phyloP scores from a whole-genome alignment of 1,140 invertebrate species.

The Plodia interpunctella region DNA sequence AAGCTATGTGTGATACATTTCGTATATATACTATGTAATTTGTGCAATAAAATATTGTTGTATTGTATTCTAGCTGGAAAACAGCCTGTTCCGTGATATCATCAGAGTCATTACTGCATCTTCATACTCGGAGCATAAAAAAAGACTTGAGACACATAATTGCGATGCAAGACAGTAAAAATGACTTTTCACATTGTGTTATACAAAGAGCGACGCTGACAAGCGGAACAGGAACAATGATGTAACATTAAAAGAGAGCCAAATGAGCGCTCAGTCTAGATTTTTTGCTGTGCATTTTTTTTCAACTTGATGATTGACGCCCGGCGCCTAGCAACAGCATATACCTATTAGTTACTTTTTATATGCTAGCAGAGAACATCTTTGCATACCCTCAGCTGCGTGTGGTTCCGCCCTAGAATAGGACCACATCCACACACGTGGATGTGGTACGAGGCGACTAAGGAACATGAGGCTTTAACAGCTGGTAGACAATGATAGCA shows the following conservation, averaged over 20 bases:
- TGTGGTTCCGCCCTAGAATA: no score
- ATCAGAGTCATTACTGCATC: not conserved
- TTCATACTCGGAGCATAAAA: not conserved
- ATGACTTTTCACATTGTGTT: slow-evolving; percentile 2
- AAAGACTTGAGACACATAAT: not conserved
- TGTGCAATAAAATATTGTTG: no score
- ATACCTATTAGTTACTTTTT: no score
- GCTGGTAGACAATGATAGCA: no score
- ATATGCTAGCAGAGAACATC: no score
- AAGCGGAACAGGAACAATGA: slow-evolving; percentile 1
- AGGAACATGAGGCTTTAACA: no score
- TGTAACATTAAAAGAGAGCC: not conserved
- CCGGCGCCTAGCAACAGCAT: not conserved
- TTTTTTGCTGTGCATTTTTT: slow-evolving; percentile 1
- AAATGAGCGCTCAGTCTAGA: slow-evolving; percentile 1
- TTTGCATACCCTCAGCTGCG: no score
- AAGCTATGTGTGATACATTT: no score
- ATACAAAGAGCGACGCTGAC: not conserved
- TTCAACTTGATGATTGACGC: not conserved
- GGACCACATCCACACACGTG: no score
- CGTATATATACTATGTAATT: no score
- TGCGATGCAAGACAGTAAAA: slow-evolving; percentile 3
- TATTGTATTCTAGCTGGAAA: not conserved
- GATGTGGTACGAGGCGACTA: no score
- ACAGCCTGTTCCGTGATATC: not conserved